Conservation (phyloP, 2,113 vertebrate species). For the Anolis carolinensis region DNA sequence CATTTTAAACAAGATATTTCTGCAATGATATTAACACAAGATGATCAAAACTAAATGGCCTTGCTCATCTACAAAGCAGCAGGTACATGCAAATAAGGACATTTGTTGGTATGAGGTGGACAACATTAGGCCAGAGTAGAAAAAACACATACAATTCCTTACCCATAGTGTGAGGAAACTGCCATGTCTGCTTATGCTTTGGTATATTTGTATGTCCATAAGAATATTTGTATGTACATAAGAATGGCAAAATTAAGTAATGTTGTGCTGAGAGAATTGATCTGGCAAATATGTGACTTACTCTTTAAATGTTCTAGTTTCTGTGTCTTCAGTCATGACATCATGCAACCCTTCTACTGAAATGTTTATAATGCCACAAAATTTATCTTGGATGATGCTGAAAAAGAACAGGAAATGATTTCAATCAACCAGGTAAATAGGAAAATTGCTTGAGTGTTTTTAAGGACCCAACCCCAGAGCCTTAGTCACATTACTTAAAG, state of each 20-base stretch:
- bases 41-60: background rate
- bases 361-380: constrained; percentile 96
- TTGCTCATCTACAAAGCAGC: background rate
- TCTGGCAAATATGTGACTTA: constrained; percentile 73
- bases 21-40: background rate
- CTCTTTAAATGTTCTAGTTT: constrained; percentile 93
- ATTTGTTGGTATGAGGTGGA: background rate
- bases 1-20: background rate
- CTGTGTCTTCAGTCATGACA: constrained; percentile 94
- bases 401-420: constrained; percentile 64
- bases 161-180: background rate
- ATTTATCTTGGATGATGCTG: constrained; percentile 97
- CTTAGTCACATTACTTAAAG: constrained; percentile 20
- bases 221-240: too few relatives aligned
- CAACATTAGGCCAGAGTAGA: background rate
- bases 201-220: too few relatives aligned
- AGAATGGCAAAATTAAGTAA: background rate
- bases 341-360: constrained; percentile 94
- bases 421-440: constrained; percentile 52
- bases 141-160: background rate
- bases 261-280: background rate
- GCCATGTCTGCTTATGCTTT: background rate
- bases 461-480: constrained; percentile 12
- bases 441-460: constrained; percentile 21
- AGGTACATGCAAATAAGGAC: background rate